Percentiles rank a stretch among this genome's conserved stretches.
Evolutionary conservation across 1,140 invertebrate species (phyloP).

Genomic region (Tetragnatha versicolor): DNA sequence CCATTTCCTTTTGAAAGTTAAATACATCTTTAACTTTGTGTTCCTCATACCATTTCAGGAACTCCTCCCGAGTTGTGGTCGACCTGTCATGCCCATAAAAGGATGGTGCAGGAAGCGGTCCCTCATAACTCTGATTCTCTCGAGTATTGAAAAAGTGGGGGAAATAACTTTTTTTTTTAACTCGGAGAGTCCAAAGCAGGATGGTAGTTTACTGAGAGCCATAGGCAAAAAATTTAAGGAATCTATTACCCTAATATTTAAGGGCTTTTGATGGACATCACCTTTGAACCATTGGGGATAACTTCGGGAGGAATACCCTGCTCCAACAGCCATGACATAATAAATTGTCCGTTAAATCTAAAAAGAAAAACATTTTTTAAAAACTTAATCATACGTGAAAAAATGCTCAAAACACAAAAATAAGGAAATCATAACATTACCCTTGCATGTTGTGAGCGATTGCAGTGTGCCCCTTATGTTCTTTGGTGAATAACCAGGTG

Average conservation of each 20-base stretch:
- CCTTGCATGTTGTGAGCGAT: too few relatives aligned
- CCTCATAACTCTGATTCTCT: not conserved
- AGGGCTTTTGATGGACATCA: not conserved
- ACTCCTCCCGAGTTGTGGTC: not conserved
- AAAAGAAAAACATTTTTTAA: not conserved
- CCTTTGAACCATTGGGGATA: conserved; percentile 12
- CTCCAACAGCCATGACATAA: too few relatives aligned
- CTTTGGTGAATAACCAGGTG: not conserved
- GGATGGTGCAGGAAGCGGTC: not conserved
- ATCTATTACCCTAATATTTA: conserved; percentile 23
- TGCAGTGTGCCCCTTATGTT: not conserved
- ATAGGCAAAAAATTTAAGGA: conserved; percentile 18
- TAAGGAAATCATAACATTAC: not conserved
- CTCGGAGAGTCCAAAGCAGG: conserved; percentile 17
- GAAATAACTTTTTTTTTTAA: conserved; percentile 35
- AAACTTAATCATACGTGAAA: not conserved
- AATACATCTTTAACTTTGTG: not conserved
- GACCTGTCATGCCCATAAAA: not conserved
- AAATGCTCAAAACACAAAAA: not conserved
- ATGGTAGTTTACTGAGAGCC: not conserved
- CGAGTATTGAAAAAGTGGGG: conserved; percentile 15
- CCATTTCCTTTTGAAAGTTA: not conserved
- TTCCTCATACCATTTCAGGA: not conserved
- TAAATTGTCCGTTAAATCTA: conserved; percentile 10
- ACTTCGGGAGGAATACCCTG: too few relatives aligned